phyloP scores from a whole-genome alignment of 2,888 invertebrate species.

The Physocephala rufipes region DNA sequence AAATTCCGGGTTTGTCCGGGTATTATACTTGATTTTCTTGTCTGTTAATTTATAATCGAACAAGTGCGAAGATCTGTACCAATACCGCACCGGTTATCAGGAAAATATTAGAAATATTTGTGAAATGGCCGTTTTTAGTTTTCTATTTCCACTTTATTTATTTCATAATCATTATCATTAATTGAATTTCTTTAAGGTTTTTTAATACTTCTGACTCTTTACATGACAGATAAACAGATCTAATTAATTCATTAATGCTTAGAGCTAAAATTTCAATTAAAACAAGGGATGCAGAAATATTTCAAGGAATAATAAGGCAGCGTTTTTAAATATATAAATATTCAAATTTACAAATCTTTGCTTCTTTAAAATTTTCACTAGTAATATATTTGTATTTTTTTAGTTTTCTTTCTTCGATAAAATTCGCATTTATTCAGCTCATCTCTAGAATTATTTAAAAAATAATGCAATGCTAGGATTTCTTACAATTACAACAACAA shows the following conservation, averaged over 20 bases:
- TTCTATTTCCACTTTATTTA: constrained; percentile 14
- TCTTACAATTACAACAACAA: neutral
- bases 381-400: constrained; percentile 25
- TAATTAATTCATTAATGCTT: constrained; percentile 6
- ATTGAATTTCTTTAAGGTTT: constrained; percentile 17
- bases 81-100: too few species aligned
- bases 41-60: neutral
- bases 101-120: too few species aligned
- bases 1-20: neutral
- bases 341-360: constrained; percentile 20
- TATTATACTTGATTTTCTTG: neutral
- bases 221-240: constrained; percentile 29
- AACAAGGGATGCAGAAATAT: constrained; percentile 31
- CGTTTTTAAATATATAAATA: constrained; percentile 27
- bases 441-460: constrained; percentile 18
- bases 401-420: constrained; percentile 20
- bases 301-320: constrained; percentile 42
- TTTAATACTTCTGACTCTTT: constrained; percentile 22
- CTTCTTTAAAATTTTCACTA: constrained; percentile 31
- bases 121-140: neutral
- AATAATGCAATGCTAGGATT: neutral
- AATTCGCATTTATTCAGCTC: constrained; percentile 12
- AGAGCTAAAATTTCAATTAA: constrained; percentile 30
- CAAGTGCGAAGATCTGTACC: neutral
- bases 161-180: constrained; percentile 3